Evolutionary conservation across 1,140 invertebrate genomes (phyloP), one percentile per base, ranked within the genome.

Genomic region (Bicyclus anynana): DNA sequence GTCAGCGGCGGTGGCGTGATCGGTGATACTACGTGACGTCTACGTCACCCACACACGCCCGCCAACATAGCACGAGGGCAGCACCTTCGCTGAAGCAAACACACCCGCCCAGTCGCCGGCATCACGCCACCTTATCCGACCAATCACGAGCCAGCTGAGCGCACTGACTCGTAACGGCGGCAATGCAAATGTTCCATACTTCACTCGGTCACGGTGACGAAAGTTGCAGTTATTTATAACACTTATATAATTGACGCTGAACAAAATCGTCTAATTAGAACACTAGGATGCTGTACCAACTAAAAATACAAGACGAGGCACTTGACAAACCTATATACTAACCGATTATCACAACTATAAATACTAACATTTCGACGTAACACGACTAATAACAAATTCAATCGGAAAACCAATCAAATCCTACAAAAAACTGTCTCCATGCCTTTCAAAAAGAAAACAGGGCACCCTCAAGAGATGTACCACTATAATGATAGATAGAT

Each of bases 121-220:
- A 79, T 77, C 74, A 77, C 77, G 76, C 78, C 76, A 81, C 65
- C n/a, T 46, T 21, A 17, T 17, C 37, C 46, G 44, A 65, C 78
- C 78, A 81, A 81, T 81, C 70, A 64, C 57, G 26, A 49, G 13
- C 47, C 52, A 13, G 40, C 46, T 27, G 52, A 53, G 56, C 48
- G 55, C 59, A 55, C 26, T 38, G 46, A 46, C 42, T 61, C 46
- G 44, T 48, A 40, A 60, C 35, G 50, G 48, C 59, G 35, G 51
- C 40, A 52, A 49, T 13, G 48, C 21, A 49, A 49, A 53, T 53
- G 27, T 47, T 37, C n/a, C n/a, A n/a, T n/a, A n/a, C n/a, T n/a
- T n/a, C 40, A 16, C 38, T 23, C 47, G 40, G 52, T 53, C 13
- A 49, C 53, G 29, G 46, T 55, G 56, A 59, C 57, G 42, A 59